Evolutionary conservation across 2,888 invertebrate species (phyloP).

Genomic region (Crocallis elinguaria): DNA sequence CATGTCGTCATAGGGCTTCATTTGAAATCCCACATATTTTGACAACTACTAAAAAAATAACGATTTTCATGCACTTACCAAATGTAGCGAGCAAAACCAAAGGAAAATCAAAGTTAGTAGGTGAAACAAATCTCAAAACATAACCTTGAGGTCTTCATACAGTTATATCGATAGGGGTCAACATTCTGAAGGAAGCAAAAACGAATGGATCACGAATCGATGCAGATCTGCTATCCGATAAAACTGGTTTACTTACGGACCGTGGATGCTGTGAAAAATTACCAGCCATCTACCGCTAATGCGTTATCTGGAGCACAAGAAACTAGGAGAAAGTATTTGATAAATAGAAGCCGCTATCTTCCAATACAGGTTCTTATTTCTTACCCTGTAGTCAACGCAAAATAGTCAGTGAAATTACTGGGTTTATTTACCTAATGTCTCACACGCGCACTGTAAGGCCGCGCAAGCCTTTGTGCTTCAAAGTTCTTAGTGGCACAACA

Average conservation of each 20-base stretch:
- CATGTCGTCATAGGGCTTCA: too few species aligned
- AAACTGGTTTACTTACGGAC: slow-evolving; percentile 16
- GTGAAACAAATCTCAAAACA: not conserved
- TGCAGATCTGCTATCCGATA: slow-evolving; percentile 20
- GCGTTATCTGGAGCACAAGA: not conserved
- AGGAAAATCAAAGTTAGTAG: not conserved
- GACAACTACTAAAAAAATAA: too few species aligned
- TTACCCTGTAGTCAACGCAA: too few species aligned
- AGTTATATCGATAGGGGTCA: slow-evolving; percentile 36
- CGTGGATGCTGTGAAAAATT: not conserved
- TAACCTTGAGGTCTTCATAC: slow-evolving; percentile 36
- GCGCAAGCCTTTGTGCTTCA: too few species aligned
- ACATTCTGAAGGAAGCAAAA: slow-evolving; percentile 33
- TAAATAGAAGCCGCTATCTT: not conserved
- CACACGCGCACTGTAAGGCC: too few species aligned
- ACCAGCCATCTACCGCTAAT: not conserved
- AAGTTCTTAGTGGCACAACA: too few species aligned
- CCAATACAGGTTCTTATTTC: too few species aligned
- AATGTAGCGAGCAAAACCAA: not conserved
- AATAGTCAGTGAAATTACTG: too few species aligned
- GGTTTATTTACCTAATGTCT: too few species aligned
- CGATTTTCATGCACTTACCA: too few species aligned
- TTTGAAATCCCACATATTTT: too few species aligned
- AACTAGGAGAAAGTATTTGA: not conserved
- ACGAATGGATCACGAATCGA: slow-evolving; percentile 26